phyloP scores from a whole-genome alignment of 2,113 vertebrate genomes.

The Danio rerio region DNA sequence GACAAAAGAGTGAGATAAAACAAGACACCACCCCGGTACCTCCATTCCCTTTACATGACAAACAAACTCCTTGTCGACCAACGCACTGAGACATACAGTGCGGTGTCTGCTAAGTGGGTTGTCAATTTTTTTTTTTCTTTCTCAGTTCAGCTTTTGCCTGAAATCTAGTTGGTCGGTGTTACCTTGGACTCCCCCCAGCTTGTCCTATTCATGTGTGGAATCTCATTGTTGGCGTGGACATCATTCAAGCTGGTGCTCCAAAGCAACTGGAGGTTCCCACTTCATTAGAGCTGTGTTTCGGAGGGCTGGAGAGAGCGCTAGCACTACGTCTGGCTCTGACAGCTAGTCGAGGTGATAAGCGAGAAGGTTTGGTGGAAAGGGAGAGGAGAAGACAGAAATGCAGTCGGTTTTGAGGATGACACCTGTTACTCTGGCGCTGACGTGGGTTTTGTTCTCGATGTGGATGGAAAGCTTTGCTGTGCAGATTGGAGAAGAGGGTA shows the following conservation, averaged over 20 bases:
- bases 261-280: slow-evolving; percentile 68
- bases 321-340: slow-evolving; percentile 65
- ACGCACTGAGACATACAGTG: slow-evolving; percentile 62
- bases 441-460: slow-evolving; percentile 66
- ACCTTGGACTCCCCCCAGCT: slow-evolving; percentile 70
- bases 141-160: slow-evolving; percentile 20
- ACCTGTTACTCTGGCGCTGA: slow-evolving; percentile 59
- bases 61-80: slow-evolving; percentile 62
- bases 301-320: slow-evolving; percentile 58
- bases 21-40: slow-evolving; percentile 53
- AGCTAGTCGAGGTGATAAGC: slow-evolving; percentile 52
- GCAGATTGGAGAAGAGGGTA: slow-evolving; percentile 67
- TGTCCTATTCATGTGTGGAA: slow-evolving; percentile 74
- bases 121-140: slow-evolving; percentile 50
- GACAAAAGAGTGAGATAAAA: slow-evolving; percentile 73
- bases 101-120: slow-evolving; percentile 70
- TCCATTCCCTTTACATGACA: slow-evolving; percentile 68
- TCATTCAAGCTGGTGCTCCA: slow-evolving; percentile 76
- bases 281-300: slow-evolving; percentile 68
- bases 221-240: slow-evolving; percentile 75
- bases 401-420: slow-evolving; percentile 66
- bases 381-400: no score
- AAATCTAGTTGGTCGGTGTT: slow-evolving; percentile 65
- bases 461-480: slow-evolving; percentile 59
- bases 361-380: slow-evolving; percentile 58